Percentiles rank a stretch among this genome's conserved stretches.
These are phyloP conservation scores for Pecten maximus DNA, from an alignment of 2,888 invertebrate genomes.

Conservation along the genomic window DNA sequence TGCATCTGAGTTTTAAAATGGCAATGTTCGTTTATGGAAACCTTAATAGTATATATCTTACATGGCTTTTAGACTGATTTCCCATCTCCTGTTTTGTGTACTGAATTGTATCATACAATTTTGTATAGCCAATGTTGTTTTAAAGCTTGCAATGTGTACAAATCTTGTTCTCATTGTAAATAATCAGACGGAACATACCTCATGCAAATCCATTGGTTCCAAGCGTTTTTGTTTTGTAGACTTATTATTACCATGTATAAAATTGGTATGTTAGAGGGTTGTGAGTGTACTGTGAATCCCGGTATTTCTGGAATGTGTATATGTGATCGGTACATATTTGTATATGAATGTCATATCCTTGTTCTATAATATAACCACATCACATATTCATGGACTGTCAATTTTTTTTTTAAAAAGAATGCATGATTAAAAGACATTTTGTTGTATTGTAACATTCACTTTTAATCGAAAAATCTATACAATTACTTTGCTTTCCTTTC, in stretches of 20 bases:
- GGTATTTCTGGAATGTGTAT: background rate
- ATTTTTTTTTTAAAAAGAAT: background rate
- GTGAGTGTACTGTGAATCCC: background rate
- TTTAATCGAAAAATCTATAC: too few relatives aligned
- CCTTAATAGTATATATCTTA: background rate
- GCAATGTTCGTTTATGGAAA: background rate
- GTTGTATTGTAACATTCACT: too few relatives aligned
- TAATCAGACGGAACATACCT: constrained; percentile 33
- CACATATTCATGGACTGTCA: background rate
- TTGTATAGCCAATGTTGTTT: constrained; percentile 21
- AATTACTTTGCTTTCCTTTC: too few relatives aligned
- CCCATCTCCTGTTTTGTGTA: constrained; percentile 6
- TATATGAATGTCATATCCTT: background rate
- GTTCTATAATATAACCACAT: background rate
- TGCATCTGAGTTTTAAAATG: background rate
- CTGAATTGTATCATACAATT: constrained; percentile 4
- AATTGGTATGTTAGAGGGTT: background rate
- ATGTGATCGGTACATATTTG: background rate
- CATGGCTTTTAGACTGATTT: background rate
- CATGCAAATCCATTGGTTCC: constrained; percentile 24
- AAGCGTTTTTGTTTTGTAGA: background rate
- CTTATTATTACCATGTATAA: background rate
- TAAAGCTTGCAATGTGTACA: constrained; percentile 18
- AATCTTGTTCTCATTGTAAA: constrained; percentile 14
- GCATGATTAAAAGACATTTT: too few relatives aligned